Conservation (phyloP, 1,140 invertebrate species). For the Heliothis subflexa region DNA sequence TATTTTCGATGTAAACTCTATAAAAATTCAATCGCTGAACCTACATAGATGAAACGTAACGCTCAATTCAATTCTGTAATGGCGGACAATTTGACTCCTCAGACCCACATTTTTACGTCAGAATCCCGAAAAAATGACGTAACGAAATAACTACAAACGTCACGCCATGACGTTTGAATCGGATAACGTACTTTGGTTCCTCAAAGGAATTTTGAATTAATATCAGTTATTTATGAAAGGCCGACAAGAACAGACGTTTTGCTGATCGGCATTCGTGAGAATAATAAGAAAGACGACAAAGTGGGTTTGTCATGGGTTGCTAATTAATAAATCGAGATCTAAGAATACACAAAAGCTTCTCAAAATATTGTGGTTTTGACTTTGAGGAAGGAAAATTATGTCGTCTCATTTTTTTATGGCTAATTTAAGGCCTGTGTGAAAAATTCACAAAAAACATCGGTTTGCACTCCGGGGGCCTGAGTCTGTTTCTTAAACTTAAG, state of each 20-base stretch:
- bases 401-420: no score
- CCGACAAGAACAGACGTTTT: slow-evolving; percentile 35
- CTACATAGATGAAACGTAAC: slow-evolving; percentile 31
- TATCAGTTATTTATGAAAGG: slow-evolving; percentile 44
- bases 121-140: slow-evolving; percentile 37
- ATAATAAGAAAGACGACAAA: slow-evolving; percentile 19
- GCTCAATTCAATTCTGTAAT: slow-evolving; percentile 44
- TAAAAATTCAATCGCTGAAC: slow-evolving; percentile 31
- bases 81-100: slow-evolving; percentile 36
- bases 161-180: slow-evolving; percentile 42
- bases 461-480: no score
- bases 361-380: not conserved
- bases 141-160: slow-evolving; percentile 46
- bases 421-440: no score
- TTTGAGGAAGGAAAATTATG: not conserved
- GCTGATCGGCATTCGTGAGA: slow-evolving; percentile 23
- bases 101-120: slow-evolving; percentile 36
- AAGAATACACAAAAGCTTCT: not conserved
- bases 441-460: no score
- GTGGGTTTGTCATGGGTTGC: slow-evolving; percentile 30
- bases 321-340: slow-evolving; percentile 14
- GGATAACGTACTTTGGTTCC: slow-evolving; percentile 29
- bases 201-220: slow-evolving; percentile 34
- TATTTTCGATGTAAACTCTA: not conserved
- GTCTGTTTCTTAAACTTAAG: no score